A percentile compares a stretch with the other conserved stretches of the same genome.
Conservation (phyloP, 2,888 invertebrate genomes). For the Lycaena phlaeas region DNA sequence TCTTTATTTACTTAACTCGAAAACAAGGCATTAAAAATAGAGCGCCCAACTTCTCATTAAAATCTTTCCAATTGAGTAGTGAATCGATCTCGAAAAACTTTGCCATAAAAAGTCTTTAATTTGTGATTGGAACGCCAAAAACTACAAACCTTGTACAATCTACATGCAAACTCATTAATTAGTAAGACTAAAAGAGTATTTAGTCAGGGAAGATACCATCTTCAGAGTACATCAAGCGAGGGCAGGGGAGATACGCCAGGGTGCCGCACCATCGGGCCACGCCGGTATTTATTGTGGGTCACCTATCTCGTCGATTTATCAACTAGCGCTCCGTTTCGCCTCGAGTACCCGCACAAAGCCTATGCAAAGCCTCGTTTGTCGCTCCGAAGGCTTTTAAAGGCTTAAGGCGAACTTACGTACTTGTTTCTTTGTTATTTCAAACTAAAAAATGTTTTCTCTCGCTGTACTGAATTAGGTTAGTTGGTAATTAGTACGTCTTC, state of each 20-base stretch:
- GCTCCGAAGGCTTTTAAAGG: slow-evolving; percentile 18
- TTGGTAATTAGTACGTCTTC: neutral
- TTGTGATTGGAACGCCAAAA: too few species aligned
- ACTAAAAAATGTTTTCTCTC: slow-evolving; percentile 23
- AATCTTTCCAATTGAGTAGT: too few species aligned
- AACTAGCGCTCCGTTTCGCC: slow-evolving; percentile 11
- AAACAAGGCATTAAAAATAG: too few species aligned
- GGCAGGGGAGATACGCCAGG: neutral
- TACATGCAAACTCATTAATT: too few species aligned
- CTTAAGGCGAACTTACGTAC: slow-evolving; percentile 19
- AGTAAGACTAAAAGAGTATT: neutral
- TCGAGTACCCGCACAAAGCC: slow-evolving; percentile 16
- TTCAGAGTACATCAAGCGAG: neutral
- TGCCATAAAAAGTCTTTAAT: too few species aligned
- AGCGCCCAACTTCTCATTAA: too few species aligned
- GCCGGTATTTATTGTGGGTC: slow-evolving; percentile 12
- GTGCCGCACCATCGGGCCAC: neutral
- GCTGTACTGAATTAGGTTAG: neutral
- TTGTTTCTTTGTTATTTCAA: slow-evolving; percentile 14
- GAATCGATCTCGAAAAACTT: too few species aligned
- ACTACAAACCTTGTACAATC: too few species aligned
- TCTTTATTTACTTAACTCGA: too few species aligned
- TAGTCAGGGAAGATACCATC: neutral
- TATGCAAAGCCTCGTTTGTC: slow-evolving; percentile 17
- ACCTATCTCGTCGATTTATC: slow-evolving; percentile 14